Evolutionary conservation across 92 coral and sea anemone species (phyloP), one percentile per base, ranked within the genome.

Genomic region (Umimayanthus kanabou): DNA sequence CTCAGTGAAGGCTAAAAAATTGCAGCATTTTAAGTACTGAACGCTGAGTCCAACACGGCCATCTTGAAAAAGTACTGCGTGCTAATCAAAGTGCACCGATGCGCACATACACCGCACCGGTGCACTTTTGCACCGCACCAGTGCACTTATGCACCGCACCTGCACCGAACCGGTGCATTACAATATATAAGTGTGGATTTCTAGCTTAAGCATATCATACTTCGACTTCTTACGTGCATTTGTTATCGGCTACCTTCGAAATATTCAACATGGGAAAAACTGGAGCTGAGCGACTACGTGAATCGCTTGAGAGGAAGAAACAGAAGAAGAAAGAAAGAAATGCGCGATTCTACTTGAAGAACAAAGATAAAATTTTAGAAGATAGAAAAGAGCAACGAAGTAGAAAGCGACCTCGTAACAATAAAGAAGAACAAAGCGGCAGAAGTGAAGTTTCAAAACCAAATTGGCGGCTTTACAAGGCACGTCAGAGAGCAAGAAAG

Each of bases 251-350:
- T 75, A 57, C 33, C 39, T 77, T 77, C 57, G 58, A 70, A 69
- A 65, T 84, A 84, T 64, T 23, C 29, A 11, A 77, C 55, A 86
- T 87, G 84, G 84, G 89, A 42, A 87, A 87, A 77, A 87, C 89
- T 61, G 77, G 69, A 14, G 77, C 89, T 77, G 84, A 87, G 84
- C 77, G 89, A 42, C 39, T 87, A 18, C 84, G 77, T 77, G 89
- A 87, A 87, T 87, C 84, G 29, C 89, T 77, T 61, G 77, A 85
- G 82, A 87, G 78, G 71, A 87, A 87, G 83, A 87, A 87, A 78
- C 85, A 87, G 76, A 65, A 78, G 78, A 78, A 87, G 45, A 78
- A 43, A 87, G 85, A 79, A 79, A 57, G 49, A 14, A 87, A 87
- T 77, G 77, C 89, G 67, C 77, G 47, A 28, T 85, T 85, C 42